Base-by-base conservation (phyloP, 2,797 vertebrate genomes). In the Ctenopoma kingsleyae region DNA sequence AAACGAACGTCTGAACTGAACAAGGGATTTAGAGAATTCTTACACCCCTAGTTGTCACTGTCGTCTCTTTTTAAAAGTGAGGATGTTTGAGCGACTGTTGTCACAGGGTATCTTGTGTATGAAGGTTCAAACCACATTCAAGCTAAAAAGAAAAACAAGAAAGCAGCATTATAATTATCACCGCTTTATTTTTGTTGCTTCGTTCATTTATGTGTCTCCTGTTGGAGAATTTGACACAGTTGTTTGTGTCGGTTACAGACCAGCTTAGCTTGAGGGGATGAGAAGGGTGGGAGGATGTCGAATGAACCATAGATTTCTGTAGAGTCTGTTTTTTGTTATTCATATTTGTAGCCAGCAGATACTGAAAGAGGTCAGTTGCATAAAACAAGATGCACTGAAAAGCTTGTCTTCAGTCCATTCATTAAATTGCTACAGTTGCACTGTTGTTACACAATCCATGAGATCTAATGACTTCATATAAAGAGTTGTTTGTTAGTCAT, bases 171-270 rank as follows among this genome's bases (percentile, higher is more conserved):
- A 43, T 25, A 46, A 67, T 50, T 48, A 40, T 49, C 16, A 9
- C 0, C 6, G n/a, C 8, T 62, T 53, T 55, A 27, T 36, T 66
- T 68, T n/a, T 35, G 6, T 36, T 30, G 2, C 8, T 8, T 46
- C 51, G 20, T 62, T 72, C 22, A 13, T 36, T 22, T 52, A 6
- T 5, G 1, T 57, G 25, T 43, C 44, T 59, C 5, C 66, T 51
- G 49, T 41, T 50, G n/a, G 11, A 41, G 48, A 68, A 48, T 40
- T 40, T 70, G 63, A 69, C 65, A 23, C 12, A 56, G 23, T 27
- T 74, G 57, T 79, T 72, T 80, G 67, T 73, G 59, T 74, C 60
- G 61, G 41, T 76, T 63, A 49, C 43, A 65, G 46, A 61, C n/a
- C 61, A 50, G 58, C 41, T 76, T 49, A 25, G 72, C 48, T 65